Base-by-base conservation (phyloP, 2,888 invertebrate genomes). In the Villa cingulata region DNA sequence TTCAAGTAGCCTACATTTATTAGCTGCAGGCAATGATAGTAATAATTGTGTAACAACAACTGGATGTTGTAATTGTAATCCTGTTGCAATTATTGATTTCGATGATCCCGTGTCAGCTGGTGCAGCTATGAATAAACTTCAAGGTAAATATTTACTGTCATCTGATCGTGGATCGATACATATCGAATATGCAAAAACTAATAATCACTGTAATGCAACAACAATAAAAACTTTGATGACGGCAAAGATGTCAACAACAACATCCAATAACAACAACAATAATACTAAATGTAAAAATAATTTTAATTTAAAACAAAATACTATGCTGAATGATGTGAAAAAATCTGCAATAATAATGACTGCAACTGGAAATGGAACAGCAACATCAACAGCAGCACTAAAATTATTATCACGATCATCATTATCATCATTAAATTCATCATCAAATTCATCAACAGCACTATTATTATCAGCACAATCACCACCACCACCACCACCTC, bases 11-110 rank as follows among this genome's bases (percentile, higher is more conserved):
- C 59, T 61, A 59, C 57, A 60, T 58, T 58, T 62, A 59, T 56
- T 61, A 59, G 57, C 56, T 51, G 50, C 57, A 54, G 59, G 61
- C 56, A 59, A 56, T 60, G 57, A 59, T 38, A 4, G 10, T 18
- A n/a, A n/a, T n/a, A n/a, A n/a, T n/a, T n/a, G n/a, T n/a, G n/a
- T n/a, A n/a, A 18, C 4, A 16, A 57, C 58, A 15, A 44, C 41
- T 37, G 19, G 23, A 56, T 14, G 43, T 38, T 6, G 23, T 23
- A 52, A 42, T 66, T 84, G 83, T 66, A 82, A 85, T 68, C 94
- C 95, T 61, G 95, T 96, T 71, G 95, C 95, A 68, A 96, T 97
- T 80, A 89, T 94, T 74, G 95, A 97, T 77, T 97, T 90, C 77
- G 83, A 84, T 77, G 90, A 89, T 75, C 80, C 92, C 63, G 76